A percentile compares a stretch with the other conserved stretches of the same genome.
These are phyloP conservation scores for Scomber scombrus DNA, from an alignment of 2,113 vertebrate genomes.

Conservation along the genomic window DNA sequence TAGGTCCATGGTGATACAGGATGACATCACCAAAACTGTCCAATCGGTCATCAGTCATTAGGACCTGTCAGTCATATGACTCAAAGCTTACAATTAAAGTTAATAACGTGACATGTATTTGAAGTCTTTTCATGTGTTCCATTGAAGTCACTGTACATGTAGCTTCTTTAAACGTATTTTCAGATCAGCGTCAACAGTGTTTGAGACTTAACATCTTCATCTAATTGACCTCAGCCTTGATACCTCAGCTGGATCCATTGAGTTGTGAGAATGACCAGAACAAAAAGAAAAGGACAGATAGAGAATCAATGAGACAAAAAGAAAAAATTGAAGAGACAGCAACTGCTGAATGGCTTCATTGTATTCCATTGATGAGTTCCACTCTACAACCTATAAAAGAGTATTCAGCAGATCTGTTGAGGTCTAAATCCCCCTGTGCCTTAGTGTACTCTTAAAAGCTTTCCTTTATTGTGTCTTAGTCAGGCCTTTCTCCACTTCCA, in stretches of 20 bases:
- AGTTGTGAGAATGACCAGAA: slow-evolving; percentile 12
- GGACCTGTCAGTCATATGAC: too few species aligned
- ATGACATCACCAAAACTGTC: too few species aligned
- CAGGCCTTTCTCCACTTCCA: slow-evolving; percentile 9
- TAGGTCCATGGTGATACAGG: too few species aligned
- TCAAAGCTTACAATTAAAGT: too few species aligned
- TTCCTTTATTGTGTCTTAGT: slow-evolving; percentile 43
- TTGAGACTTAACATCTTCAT: not conserved
- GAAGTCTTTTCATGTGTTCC: too few species aligned
- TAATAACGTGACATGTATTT: too few species aligned
- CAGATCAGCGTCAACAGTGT: not conserved
- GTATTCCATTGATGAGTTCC: slow-evolving; percentile 51
- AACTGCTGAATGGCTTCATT: slow-evolving; percentile 42
- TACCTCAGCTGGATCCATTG: not conserved
- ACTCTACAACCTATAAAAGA: slow-evolving; percentile 29
- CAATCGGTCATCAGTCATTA: too few species aligned
- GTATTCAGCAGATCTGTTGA: slow-evolving; percentile 14
- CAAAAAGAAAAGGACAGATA: slow-evolving; percentile 12
- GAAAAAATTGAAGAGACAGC: slow-evolving; percentile 5
- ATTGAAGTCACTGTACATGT: not conserved
- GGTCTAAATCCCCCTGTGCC: slow-evolving; percentile 22
- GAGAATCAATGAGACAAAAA: slow-evolving; percentile 3
- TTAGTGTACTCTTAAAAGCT: slow-evolving; percentile 35
- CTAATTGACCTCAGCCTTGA: slow-evolving; percentile 3
- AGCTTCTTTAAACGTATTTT: not conserved